Evolutionary conservation across 2,888 invertebrate genomes (phyloP).

Genomic region (Rambutsinella grinnellia): DNA sequence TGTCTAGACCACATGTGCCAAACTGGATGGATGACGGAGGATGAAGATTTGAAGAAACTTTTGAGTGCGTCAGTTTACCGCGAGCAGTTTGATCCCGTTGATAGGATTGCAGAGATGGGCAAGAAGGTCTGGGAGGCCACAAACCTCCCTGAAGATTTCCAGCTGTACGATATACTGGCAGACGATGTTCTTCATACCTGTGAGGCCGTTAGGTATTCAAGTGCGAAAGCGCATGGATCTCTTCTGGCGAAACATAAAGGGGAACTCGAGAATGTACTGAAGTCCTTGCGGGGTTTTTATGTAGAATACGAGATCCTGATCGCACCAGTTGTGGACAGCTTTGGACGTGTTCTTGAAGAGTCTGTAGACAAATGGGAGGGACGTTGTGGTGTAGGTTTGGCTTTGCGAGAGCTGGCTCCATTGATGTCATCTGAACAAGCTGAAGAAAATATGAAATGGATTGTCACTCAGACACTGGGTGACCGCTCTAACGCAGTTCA

Average conservation of each 20-base stretch:
- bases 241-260: constrained; percentile 72
- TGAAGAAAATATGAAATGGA: constrained; percentile 59
- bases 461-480: constrained; percentile 87
- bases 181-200: constrained; percentile 82
- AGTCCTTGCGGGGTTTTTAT: constrained; percentile 80
- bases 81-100: constrained; percentile 57
- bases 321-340: constrained; percentile 88
- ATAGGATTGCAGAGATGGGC: constrained; percentile 54
- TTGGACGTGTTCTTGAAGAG: constrained; percentile 88
- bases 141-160: constrained; percentile 32
- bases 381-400: constrained; percentile 88
- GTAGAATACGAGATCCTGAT: constrained; percentile 83
- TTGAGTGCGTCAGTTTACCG: constrained; percentile 50
- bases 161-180: constrained; percentile 31
- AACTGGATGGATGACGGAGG: constrained; percentile 15
- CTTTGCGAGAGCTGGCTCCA: constrained; percentile 83
- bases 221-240: constrained; percentile 83
- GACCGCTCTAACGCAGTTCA: constrained; percentile 88
- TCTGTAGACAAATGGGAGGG: constrained; percentile 93
- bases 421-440: constrained; percentile 72
- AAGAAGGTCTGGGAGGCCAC: constrained; percentile 46
- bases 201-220: constrained; percentile 85
- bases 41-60: constrained; percentile 20
- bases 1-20: constrained; percentile 31
- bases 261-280: constrained; percentile 74